Percentiles rank a stretch among this genome's conserved stretches.
Conservation (phyloP, 2,113 vertebrate species). For the Amia ocellicauda region DNA sequence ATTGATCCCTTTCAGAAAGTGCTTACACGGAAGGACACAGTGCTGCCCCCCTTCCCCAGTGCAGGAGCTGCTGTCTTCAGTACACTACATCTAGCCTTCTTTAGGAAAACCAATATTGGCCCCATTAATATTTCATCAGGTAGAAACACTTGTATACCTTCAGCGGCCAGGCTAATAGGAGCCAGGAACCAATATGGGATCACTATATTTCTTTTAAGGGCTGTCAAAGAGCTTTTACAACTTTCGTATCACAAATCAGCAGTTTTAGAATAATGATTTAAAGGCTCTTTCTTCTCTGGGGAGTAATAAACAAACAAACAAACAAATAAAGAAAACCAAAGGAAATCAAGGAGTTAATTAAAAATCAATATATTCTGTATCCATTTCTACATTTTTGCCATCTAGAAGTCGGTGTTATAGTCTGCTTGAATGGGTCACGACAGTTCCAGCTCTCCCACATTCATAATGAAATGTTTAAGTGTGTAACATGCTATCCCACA, state of each 20-base stretch:
- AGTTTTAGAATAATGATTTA: neutral
- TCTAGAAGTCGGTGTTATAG: no score
- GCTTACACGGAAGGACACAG: slow-evolving; percentile 71
- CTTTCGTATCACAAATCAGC: neutral
- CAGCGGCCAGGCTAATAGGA: slow-evolving; percentile 60
- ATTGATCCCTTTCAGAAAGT: slow-evolving; percentile 72
- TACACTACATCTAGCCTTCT: slow-evolving; percentile 55
- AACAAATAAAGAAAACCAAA: no score
- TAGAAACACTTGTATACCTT: slow-evolving; percentile 66
- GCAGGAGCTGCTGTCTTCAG: slow-evolving; percentile 53
- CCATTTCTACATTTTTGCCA: no score
- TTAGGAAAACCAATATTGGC: slow-evolving; percentile 69
- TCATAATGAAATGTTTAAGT: no score
- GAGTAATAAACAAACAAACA: no score
- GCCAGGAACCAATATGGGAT: slow-evolving; percentile 59
- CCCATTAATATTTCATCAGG: slow-evolving; percentile 93
- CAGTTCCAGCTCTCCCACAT: no score
- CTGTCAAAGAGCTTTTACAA: slow-evolving; percentile 1
- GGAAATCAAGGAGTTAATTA: no score
- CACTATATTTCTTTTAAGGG: slow-evolving; percentile 38
- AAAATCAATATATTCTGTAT: no score
- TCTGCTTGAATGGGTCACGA: no score
- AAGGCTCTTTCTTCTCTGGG: neutral
- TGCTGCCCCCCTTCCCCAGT: slow-evolving; percentile 68
- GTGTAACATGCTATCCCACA: no score